Evolutionary conservation across 2,888 invertebrate species (phyloP), one percentile per base, ranked within the genome.

Genomic region (Drosophila meridionalis): DNA sequence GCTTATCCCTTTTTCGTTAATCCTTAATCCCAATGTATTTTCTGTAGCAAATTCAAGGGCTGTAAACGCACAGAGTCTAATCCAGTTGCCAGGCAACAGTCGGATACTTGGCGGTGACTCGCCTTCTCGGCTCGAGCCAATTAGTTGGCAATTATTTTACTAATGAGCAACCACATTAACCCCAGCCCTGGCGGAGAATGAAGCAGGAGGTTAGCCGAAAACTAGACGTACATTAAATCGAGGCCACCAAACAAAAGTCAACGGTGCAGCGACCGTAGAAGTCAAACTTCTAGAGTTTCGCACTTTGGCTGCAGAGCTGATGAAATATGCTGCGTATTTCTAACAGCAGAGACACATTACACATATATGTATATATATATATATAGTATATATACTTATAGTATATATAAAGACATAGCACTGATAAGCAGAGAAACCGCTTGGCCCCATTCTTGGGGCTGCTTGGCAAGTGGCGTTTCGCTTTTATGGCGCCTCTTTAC

Each of bases 81-180:
- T 76, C 59, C 68, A 47, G 63, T 59, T 63, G 66, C 60, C 58
- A 6, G 63, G 74, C 67, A 72, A 69, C 69, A 12, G 11, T n/a
- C 38, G 26, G 63, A 14, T 50, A n/a, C 32, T 32, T 40, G 40
- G 67, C 43, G 40, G 69, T 69, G 80, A 48, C 2, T 48, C 20
- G 50, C 11, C 34, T 36, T 26, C 36, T 34, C 45, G 45, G 72
- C 70, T 83, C 45, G 36, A 78, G 79, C 79, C 87, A 85, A 85
- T 85, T 89, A 89, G 85, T 72, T 82, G 85, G 72, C 89, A 85
- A 87, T 85, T 85, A 89, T 82, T 79, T 73, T 58, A 50, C 82
- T 84, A 89, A 85, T 87, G 84, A 89, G 76, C 69, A 61, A 74
- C 75, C 87, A 69, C 75, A 81, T 82, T 82, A 85, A 72, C 63